These are phyloP conservation scores for Agapostemon virescens DNA, from an alignment of 2,888 invertebrate species.

Conservation along the genomic window DNA sequence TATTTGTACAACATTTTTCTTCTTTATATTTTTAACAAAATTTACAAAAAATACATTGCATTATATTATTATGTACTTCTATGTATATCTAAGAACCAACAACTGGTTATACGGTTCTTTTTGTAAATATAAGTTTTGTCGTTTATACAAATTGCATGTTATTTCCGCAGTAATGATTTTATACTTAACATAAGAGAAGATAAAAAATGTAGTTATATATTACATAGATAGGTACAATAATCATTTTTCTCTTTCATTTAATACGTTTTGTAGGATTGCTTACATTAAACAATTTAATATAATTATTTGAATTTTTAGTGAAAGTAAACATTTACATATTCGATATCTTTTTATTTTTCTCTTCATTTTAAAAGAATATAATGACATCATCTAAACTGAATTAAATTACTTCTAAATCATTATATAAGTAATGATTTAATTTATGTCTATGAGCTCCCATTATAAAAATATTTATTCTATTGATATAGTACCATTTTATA, in stretches of 20 bases:
- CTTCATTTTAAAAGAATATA: not conserved
- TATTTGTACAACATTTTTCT: constrained; percentile 28
- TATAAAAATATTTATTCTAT: constrained; percentile 23
- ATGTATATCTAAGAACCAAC: constrained; percentile 3
- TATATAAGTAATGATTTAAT: constrained; percentile 13
- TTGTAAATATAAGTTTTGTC: constrained; percentile 50
- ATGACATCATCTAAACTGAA: not conserved
- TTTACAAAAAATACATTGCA: constrained; percentile 27
- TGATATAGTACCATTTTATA: constrained; percentile 13
- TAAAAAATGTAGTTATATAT: not conserved
- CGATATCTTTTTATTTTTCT: constrained; percentile 9
- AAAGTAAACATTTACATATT: constrained; percentile 4
- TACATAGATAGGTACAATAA: constrained; percentile 4
- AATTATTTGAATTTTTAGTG: constrained; percentile 2
- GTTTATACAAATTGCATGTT: constrained; percentile 18
- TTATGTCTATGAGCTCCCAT: constrained; percentile 5
- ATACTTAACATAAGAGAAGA: not conserved
- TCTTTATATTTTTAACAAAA: constrained; percentile 39
- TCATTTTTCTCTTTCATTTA: constrained; percentile 13
- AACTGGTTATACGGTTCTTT: constrained; percentile 4
- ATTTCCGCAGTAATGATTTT: not conserved
- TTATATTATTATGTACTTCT: constrained; percentile 17
- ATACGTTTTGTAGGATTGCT: constrained; percentile 27
- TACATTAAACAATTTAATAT: not conserved
- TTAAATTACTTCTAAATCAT: constrained; percentile 3